Percentiles rank a stretch among this genome's conserved stretches.
Conservation (phyloP, 1,140 invertebrate genomes). For the Conus ventricosus region DNA sequence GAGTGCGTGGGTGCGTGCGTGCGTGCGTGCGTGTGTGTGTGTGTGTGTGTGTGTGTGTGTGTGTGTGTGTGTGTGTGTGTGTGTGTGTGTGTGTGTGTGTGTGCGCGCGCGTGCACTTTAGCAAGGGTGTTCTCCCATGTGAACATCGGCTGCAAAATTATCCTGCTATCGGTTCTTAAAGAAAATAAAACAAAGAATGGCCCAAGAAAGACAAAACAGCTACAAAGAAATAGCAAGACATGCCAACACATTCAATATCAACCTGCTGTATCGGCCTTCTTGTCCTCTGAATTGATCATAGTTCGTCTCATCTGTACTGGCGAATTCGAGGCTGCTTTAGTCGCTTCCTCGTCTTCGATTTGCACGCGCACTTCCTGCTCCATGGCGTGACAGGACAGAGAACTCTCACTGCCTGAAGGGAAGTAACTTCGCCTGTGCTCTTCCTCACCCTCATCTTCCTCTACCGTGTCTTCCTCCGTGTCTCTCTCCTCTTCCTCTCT, state of each 20-base stretch:
- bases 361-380: constrained; percentile 39
- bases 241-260: too few relatives aligned
- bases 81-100: too few relatives aligned
- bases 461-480: not conserved
- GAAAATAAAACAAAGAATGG: not conserved
- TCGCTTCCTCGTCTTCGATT: constrained; percentile 19
- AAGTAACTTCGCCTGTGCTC: not conserved
- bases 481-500: not conserved
- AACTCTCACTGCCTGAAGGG: constrained; percentile 40
- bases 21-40: not conserved
- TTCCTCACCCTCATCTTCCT: not conserved
- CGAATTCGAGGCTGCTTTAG: not conserved
- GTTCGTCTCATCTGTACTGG: not conserved
- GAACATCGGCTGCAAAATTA: too few relatives aligned
- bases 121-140: too few relatives aligned
- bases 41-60: not conserved
- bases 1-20: not conserved
- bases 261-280: not conserved
- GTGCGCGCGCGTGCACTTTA: too few relatives aligned
- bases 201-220: not conserved
- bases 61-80: not conserved
- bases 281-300: not conserved
- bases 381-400: constrained; percentile 32
- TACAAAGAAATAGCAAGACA: too few relatives aligned
- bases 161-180: too few relatives aligned